Conservation (phyloP, 2,113 vertebrate species). For the Mormyrus iriodes region DNA sequence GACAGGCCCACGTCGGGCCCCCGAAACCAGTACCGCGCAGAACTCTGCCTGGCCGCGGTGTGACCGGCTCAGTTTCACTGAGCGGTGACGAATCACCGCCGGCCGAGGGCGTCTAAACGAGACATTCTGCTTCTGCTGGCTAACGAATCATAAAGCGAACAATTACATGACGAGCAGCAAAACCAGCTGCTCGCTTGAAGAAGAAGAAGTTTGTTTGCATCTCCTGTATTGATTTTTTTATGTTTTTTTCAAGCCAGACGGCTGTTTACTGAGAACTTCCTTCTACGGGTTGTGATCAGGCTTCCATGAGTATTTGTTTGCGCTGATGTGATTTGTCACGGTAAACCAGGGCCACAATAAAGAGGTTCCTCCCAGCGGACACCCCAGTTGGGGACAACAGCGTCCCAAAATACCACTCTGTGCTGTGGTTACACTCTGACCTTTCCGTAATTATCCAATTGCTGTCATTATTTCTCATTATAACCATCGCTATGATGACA, state of each 20-base stretch:
- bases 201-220: background rate
- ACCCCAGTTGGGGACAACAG: background rate
- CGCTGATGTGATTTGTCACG: background rate
- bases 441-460: background rate
- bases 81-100: background rate
- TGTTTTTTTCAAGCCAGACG: background rate
- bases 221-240: background rate
- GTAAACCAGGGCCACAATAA: background rate
- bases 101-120: background rate
- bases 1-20: background rate
- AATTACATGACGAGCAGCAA: background rate
- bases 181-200: background rate
- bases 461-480: background rate
- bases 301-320: background rate
- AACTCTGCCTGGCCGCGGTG: background rate
- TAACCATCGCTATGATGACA: background rate
- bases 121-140: background rate
- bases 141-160: background rate
- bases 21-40: background rate
- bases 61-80: background rate
- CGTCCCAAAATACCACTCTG: background rate
- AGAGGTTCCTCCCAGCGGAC: background rate
- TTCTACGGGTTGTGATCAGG: background rate
- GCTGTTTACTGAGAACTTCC: background rate
- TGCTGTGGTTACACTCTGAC: background rate